Evolutionary conservation across 2,113 vertebrate genomes (phyloP).

Genomic region (Oceanodroma tethys): DNA sequence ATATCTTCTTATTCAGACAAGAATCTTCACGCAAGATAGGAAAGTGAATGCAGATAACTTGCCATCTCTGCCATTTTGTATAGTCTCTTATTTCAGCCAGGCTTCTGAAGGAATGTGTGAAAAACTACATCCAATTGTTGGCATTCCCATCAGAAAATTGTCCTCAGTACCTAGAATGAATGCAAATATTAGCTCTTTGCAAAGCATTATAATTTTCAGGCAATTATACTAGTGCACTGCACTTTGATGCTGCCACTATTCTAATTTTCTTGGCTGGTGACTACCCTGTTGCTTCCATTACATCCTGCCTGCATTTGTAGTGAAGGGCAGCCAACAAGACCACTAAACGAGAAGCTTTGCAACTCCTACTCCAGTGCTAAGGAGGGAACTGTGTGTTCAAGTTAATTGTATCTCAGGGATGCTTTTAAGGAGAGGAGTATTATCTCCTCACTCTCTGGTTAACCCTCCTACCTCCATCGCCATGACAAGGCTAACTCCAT

Average conservation of each 20-base stretch:
- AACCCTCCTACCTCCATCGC: not conserved
- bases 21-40: not conserved
- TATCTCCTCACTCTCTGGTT: not conserved
- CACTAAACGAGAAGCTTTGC: not conserved
- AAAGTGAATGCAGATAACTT: not conserved
- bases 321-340: not conserved
- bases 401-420: not conserved
- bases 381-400: not conserved
- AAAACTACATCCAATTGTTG: not conserved
- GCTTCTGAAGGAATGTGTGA: not conserved
- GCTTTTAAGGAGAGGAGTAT: not conserved
- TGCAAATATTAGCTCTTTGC: not conserved
- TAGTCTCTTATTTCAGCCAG: not conserved
- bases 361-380: not conserved
- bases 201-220: conserved; percentile 3
- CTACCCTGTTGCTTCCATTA: not conserved
- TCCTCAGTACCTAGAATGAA: not conserved
- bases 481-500: not conserved
- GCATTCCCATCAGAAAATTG: conserved; percentile 5
- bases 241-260: not conserved
- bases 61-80: not conserved
- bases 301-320: not conserved
- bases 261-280: not conserved
- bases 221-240: not conserved
- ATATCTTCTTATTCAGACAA: not conserved